Conservation (phyloP, 2,113 vertebrate species). For the Pomatorhinus ruficollis region DNA sequence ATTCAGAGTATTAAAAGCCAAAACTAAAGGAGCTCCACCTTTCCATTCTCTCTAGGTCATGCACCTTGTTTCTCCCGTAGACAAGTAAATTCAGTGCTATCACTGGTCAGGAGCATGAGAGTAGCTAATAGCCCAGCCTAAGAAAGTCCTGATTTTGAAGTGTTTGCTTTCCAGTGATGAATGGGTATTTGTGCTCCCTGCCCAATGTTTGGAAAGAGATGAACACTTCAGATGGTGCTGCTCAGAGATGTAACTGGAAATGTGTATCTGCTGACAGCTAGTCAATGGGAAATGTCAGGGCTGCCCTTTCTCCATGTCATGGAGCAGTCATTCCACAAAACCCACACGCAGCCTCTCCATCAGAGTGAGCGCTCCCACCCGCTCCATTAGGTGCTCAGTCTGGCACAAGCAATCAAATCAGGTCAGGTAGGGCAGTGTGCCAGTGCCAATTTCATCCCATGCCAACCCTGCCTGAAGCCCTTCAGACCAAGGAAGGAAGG, state of each 20-base stretch:
- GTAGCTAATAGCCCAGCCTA: neutral
- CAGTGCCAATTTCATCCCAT: rapidly evolving
- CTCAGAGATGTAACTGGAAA: neutral
- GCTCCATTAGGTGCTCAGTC: neutral
- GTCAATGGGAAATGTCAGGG: neutral
- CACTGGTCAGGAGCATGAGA: neutral
- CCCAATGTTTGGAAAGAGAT: neutral
- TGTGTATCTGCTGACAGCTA: neutral
- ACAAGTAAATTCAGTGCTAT: neutral
- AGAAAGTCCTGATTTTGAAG: neutral
- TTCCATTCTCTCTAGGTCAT: neutral
- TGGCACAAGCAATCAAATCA: neutral
- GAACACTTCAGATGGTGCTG: neutral
- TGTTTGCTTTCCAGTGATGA: neutral
- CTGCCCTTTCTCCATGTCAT: neutral
- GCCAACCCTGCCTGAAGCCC: neutral
- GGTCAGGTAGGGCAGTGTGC: neutral
- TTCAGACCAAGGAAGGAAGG: neutral
- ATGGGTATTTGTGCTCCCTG: neutral
- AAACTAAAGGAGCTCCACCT: neutral
- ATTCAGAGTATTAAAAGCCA: neutral
- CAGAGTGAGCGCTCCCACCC: rapidly evolving
- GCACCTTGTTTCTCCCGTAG: neutral
- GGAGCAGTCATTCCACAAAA: neutral
- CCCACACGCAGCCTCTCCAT: neutral